These are phyloP conservation scores for Lepus townsendii DNA, from an alignment of 2,797 vertebrate genomes.

Conservation along the genomic window DNA sequence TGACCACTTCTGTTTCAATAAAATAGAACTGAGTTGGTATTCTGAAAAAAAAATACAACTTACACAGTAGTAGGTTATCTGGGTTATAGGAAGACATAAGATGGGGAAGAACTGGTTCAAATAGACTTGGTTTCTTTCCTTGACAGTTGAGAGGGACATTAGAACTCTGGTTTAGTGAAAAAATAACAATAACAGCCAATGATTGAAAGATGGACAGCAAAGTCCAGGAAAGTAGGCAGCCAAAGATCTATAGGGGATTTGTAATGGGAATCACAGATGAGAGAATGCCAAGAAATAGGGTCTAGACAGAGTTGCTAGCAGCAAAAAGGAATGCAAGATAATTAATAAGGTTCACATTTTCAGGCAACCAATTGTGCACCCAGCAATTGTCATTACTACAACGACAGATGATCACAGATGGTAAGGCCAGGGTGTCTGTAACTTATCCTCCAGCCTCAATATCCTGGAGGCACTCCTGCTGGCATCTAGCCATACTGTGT, in stretches of 20 bases:
- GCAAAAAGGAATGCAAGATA: slow-evolving; percentile 47
- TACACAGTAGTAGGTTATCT: neutral
- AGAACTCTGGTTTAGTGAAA: neutral
- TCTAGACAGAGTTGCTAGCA: neutral
- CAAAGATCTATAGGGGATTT: slow-evolving; percentile 32
- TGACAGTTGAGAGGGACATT: neutral
- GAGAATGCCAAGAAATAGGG: slow-evolving; percentile 7
- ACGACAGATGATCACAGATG: neutral
- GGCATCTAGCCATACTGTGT: slow-evolving; percentile 23
- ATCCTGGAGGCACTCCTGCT: slow-evolving; percentile 28
- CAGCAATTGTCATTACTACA: slow-evolving; percentile 28
- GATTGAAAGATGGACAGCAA: slow-evolving; percentile 23
- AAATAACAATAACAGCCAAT: slow-evolving; percentile 24
- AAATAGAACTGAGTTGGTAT: neutral
- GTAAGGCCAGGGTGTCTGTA: slow-evolving; percentile 44
- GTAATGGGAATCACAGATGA: slow-evolving; percentile 39
- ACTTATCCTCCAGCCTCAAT: slow-evolving; percentile 44
- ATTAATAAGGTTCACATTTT: slow-evolving; percentile 59
- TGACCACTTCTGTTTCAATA: neutral
- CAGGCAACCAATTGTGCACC: slow-evolving; percentile 34
- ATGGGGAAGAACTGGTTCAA: neutral
- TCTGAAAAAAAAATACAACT: neutral
- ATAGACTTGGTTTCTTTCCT: slow-evolving; percentile 24
- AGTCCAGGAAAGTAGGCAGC: neutral
- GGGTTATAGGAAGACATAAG: neutral